phyloP scores from a whole-genome alignment of 2,797 vertebrate genomes.

The Sebastes taczanowskii region DNA sequence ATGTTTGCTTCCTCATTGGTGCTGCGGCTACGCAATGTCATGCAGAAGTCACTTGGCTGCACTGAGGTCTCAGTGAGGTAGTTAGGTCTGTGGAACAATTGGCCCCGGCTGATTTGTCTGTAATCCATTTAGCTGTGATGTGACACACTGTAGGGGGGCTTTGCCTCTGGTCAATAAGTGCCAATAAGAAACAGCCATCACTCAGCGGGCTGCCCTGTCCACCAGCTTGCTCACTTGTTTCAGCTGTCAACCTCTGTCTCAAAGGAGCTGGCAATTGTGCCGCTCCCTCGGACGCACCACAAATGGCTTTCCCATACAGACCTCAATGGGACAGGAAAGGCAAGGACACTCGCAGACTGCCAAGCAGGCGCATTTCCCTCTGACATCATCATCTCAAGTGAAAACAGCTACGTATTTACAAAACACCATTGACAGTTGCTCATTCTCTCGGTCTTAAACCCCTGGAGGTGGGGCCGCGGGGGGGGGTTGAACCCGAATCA shows the following conservation, averaged over 20 bases:
- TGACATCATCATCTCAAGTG: slow-evolving; percentile 65
- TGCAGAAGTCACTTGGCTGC: slow-evolving; percentile 46
- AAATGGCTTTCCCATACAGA: slow-evolving; percentile 71
- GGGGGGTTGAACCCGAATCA: slow-evolving; percentile 45
- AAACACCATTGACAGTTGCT: slow-evolving; percentile 74
- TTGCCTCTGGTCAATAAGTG: slow-evolving; percentile 77
- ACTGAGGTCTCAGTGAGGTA: slow-evolving; percentile 55
- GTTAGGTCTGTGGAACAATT: slow-evolving; percentile 60
- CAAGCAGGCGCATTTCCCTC: slow-evolving; percentile 60
- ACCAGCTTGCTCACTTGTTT: slow-evolving; percentile 78
- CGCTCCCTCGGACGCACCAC: slow-evolving; percentile 53
- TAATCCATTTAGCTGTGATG: slow-evolving; percentile 79
- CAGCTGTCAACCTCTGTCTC: slow-evolving; percentile 70
- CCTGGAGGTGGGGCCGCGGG: slow-evolving; percentile 54
- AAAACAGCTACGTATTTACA: slow-evolving; percentile 73
- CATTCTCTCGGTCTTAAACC: slow-evolving; percentile 64
- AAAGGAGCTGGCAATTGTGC: slow-evolving; percentile 63
- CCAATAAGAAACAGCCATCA: slow-evolving; percentile 77
- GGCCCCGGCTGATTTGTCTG: slow-evolving; percentile 63
- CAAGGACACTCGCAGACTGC: slow-evolving; percentile 61
- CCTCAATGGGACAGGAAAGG: slow-evolving; percentile 71
- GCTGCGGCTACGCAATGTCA: slow-evolving; percentile 33
- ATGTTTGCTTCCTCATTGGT: slow-evolving; percentile 7
- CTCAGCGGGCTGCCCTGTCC: slow-evolving; percentile 78
- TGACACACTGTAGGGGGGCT: slow-evolving; percentile 73